These are phyloP conservation scores for Luperina nickerlii DNA, from an alignment of 2,888 invertebrate genomes.

Conservation along the genomic window DNA sequence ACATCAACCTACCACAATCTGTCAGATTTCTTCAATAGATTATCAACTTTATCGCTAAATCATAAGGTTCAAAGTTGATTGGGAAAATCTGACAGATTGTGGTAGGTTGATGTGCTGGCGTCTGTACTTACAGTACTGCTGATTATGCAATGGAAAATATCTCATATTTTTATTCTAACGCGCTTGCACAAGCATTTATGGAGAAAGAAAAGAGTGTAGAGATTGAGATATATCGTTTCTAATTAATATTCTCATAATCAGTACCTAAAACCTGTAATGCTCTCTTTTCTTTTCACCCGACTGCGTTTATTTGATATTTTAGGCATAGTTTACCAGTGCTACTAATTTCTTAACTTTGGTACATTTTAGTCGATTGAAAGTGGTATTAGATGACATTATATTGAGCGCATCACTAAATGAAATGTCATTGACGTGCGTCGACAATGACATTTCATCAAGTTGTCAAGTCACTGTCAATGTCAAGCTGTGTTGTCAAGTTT, in stretches of 20 bases:
- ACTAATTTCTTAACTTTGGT: not conserved
- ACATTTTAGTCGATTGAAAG: not conserved
- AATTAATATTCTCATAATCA: not conserved
- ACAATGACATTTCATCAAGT: no score
- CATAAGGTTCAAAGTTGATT: no score
- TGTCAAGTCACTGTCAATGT: not conserved
- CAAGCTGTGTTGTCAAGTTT: conserved; percentile 6
- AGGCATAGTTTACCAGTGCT: no score
- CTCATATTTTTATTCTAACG: not conserved
- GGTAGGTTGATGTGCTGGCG: no score
- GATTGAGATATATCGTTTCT: not conserved
- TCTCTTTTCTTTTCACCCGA: no score
- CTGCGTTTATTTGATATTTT: no score
- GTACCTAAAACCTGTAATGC: no score
- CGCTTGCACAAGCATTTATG: not conserved
- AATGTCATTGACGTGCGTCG: conserved; percentile 1
- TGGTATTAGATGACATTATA: not conserved
- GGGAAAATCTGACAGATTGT: no score
- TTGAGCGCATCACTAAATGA: conserved; percentile 5
- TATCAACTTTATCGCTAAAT: no score
- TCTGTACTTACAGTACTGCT: not conserved
- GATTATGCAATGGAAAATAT: not conserved
- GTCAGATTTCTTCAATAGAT: no score
- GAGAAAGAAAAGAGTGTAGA: not conserved
- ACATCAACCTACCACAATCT: no score